phyloP scores from a whole-genome alignment of 1,140 invertebrate genomes.

The Sminthurides bifidus region DNA sequence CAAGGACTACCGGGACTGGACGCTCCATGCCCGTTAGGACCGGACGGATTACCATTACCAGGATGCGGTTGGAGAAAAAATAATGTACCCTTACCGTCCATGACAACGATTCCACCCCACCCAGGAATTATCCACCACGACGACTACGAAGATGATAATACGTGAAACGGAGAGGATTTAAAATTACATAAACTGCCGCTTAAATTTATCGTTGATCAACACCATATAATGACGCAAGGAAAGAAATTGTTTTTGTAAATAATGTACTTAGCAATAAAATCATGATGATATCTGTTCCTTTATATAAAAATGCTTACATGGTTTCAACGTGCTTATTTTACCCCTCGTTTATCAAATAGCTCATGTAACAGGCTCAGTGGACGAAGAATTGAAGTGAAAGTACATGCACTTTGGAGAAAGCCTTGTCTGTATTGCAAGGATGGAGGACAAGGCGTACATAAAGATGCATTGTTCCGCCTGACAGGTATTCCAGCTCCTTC shows the following conservation, averaged over 20 bases:
- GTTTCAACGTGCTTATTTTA: too few species aligned
- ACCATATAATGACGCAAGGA: background rate
- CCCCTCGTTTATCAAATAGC: too few species aligned
- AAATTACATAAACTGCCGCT: constrained; percentile 1
- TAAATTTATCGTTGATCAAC: background rate
- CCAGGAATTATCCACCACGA: constrained; percentile 6
- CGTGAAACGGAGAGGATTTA: too few species aligned
- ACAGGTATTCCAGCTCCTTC: too few species aligned
- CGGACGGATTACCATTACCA: constrained; percentile 67
- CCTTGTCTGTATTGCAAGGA: too few species aligned
- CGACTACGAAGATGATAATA: constrained; percentile 19
- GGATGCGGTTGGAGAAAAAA: constrained; percentile 7
- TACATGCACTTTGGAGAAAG: too few species aligned
- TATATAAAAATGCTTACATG: too few species aligned
- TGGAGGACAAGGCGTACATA: background rate
- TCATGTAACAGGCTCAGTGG: too few species aligned
- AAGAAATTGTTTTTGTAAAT: constrained; percentile 14
- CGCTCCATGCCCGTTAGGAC: constrained; percentile 88
- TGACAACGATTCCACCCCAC: background rate
- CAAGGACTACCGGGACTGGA: constrained; percentile 91
- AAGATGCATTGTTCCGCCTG: too few species aligned
- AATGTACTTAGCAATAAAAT: constrained; percentile 21
- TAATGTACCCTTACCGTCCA: constrained; percentile 5
- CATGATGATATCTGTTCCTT: constrained; percentile 5
- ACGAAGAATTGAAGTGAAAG: too few species aligned